These are phyloP conservation scores for Capra hircus DNA, from an alignment of 2,113 vertebrate genomes.

Conservation along the genomic window DNA sequence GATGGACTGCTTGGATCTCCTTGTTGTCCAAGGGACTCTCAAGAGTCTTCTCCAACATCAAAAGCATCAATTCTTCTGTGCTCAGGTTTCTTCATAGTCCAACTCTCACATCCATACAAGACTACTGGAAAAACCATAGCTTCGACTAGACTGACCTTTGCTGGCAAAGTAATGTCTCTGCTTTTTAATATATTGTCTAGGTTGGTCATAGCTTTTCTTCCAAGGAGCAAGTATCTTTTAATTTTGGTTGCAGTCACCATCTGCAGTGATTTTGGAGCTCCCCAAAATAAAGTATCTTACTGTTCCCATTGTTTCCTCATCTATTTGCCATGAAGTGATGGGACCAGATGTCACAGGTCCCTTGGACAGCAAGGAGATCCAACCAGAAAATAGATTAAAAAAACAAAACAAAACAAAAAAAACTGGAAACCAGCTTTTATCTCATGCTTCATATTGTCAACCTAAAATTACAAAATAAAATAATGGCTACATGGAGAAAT, in stretches of 20 bases:
- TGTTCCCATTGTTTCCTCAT: background rate
- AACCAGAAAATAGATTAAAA: background rate
- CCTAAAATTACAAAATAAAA: background rate
- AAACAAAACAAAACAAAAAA: background rate
- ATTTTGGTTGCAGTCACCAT: background rate
- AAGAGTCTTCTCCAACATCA: background rate
- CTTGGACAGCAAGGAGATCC: background rate
- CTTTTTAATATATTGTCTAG: background rate
- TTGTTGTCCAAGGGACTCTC: background rate
- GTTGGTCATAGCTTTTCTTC: background rate
- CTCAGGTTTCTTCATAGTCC: background rate
- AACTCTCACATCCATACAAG: background rate
- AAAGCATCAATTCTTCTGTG: background rate
- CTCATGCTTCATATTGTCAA: background rate
- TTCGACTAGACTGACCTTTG: background rate
- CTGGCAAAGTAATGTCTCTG: background rate
- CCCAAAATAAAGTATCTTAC: background rate
- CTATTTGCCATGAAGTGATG: background rate
- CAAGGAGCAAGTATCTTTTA: background rate
- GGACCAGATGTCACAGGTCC: background rate
- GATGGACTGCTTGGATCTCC: background rate
- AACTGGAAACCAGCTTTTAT: background rate
- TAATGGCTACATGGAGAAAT: background rate
- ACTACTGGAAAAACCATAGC: background rate
- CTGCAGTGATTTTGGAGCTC: background rate